A percentile compares a stretch with the other conserved stretches of the same genome.
These are phyloP conservation scores for Lutjanus campechanus DNA, from an alignment of 2,797 vertebrate genomes.

Conservation along the genomic window DNA sequence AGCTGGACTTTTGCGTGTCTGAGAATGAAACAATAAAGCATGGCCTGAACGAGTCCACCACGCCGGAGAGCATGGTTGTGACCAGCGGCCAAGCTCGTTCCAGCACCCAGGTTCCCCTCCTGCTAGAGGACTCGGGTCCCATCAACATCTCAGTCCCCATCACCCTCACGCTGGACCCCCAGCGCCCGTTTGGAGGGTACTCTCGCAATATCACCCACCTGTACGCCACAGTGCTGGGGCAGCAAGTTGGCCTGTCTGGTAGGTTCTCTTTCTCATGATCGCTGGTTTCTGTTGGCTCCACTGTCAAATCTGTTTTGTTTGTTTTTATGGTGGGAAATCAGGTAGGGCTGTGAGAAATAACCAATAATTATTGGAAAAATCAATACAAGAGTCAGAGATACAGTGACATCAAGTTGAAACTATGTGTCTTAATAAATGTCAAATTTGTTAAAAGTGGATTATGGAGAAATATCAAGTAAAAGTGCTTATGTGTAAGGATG, in stretches of 20 bases:
- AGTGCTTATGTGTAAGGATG: too few relatives aligned
- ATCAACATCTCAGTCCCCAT: constrained; percentile 96
- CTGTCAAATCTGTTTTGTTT: background rate
- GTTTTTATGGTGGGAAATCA: background rate
- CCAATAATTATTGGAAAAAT: background rate
- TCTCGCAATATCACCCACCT: constrained; percentile 98
- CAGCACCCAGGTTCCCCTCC: constrained; percentile 91
- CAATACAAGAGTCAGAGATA: background rate
- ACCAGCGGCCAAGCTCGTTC: constrained; percentile 91
- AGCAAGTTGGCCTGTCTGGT: constrained; percentile 96
- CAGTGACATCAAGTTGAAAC: too few relatives aligned
- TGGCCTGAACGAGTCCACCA: constrained; percentile 93
- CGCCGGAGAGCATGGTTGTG: constrained; percentile 90
- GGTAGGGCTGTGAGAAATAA: background rate
- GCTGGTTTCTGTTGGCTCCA: too few relatives aligned
- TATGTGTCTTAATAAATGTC: background rate
- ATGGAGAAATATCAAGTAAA: background rate
- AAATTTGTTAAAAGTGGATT: background rate
- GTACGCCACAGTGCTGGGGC: constrained; percentile 93
- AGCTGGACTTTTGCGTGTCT: constrained; percentile 97
- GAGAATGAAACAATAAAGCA: constrained; percentile 99
- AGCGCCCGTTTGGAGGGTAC: constrained; percentile 94
- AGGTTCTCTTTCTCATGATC: constrained; percentile 26
- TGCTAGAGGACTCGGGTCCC: constrained; percentile 93
- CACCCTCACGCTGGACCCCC: constrained; percentile 95